Evolutionary conservation across 2,888 invertebrate genomes (phyloP), one percentile per base, ranked within the genome.

Genomic region (Smittia sp.): DNA sequence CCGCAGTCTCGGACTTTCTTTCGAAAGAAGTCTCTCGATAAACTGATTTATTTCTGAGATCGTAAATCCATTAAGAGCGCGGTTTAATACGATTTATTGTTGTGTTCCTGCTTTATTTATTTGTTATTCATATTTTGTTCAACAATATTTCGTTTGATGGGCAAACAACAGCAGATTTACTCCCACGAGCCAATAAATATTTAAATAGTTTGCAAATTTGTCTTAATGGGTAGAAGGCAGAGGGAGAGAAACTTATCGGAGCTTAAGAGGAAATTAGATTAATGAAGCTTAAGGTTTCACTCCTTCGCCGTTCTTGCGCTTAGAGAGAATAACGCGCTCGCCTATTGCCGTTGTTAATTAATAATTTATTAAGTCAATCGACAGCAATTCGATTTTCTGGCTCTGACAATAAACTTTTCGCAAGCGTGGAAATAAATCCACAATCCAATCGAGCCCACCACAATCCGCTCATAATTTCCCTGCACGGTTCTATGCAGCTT

Each of bases 31-130:
- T 13, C 39, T 32, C 66, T 46, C 24, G 25, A 66, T 66, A 15
- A 38, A 39, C 25, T 66, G 66, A 66, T 63, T 63, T 63, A 27
- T 63, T 15, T 46, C 22, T 27, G n/a, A 63, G 15, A 27, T 63
- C 63, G 27, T 63, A 63, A 63, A 13, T 22, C 58, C 22, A 58
- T 18, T 58, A 58, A 18, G 24, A 32, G 46, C 46, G 46, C 46
- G 15, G 46, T 46, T 46, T 46, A 46, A 46, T 6, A 25, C 22
- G 22, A 62, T 25, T 62, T 62, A 62, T 25, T 62, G 25, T 24
- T 62, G 25, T 62, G 25, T 62, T 15, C 25, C 25, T 24, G 62
- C 13, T 22, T 13, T 62, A 24, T 24, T 62, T 62, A 24, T 22
- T 54, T 62, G 22, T 25, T 62, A 25, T 20, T 54, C 54, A 62